These are phyloP conservation scores for Cuniculus paca DNA, from an alignment of 2,797 vertebrate genomes.

Conservation along the genomic window DNA sequence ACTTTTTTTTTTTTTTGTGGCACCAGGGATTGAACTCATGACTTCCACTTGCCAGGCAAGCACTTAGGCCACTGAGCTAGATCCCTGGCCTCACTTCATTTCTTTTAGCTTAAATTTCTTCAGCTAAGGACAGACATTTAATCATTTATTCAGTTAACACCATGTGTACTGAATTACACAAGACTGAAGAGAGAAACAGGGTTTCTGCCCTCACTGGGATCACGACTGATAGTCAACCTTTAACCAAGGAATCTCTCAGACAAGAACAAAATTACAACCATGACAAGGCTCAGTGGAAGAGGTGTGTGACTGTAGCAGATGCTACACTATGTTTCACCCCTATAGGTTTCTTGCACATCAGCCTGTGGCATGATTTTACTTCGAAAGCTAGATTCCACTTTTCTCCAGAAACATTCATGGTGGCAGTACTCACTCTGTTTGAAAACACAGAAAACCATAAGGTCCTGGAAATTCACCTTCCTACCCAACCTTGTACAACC, in stretches of 20 bases:
- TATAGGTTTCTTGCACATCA: rapidly evolving
- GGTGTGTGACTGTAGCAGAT: rapidly evolving
- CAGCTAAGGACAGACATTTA: neutral
- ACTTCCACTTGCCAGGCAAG: too few species aligned
- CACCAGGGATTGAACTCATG: too few species aligned
- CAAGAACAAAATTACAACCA: neutral
- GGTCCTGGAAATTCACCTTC: neutral
- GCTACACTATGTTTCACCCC: rapidly evolving
- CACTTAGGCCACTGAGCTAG: too few species aligned
- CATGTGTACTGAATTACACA: neutral
- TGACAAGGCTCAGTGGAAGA: neutral
- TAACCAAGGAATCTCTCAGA: neutral
- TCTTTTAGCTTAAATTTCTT: neutral
- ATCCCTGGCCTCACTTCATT: too few species aligned
- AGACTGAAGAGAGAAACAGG: neutral
- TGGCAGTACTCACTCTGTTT: neutral
- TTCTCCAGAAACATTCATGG: neutral
- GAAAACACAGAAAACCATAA: neutral
- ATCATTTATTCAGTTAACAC: neutral
- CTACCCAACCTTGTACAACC: neutral
- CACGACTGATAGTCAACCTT: neutral
- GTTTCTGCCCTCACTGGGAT: neutral
- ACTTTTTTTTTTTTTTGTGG: neutral
- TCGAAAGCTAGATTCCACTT: neutral
- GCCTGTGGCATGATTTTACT: neutral